phyloP scores from a whole-genome alignment of 2,113 vertebrate genomes.

The Vombatus ursinus region DNA sequence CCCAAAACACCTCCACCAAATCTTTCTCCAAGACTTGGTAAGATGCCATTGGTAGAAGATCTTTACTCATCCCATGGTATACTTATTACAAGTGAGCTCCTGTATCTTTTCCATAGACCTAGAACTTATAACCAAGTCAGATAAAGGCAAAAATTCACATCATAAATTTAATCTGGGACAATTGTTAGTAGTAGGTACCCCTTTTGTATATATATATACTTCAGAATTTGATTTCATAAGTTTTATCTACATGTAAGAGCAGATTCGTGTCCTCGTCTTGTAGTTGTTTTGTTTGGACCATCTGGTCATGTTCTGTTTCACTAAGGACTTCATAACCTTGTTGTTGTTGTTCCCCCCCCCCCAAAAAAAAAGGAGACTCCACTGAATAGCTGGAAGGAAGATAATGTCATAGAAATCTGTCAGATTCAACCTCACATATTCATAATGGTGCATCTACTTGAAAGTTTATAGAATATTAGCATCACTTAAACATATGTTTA shows the following conservation, averaged over 20 bases:
- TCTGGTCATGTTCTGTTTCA: conserved; percentile 55
- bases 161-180: not conserved
- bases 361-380: conserved; percentile 1
- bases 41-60: not conserved
- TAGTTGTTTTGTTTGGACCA: conserved; percentile 23
- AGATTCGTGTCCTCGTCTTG: not conserved
- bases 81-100: not conserved
- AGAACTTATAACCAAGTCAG: not conserved
- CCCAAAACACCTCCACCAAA: not conserved
- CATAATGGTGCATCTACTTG: not conserved
- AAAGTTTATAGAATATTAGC: not conserved
- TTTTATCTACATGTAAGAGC: not conserved
- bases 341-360: conserved; percentile 14
- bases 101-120: not conserved
- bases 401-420: not conserved
- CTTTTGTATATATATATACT: not conserved
- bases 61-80: not conserved
- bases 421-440: not conserved
- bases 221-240: conserved; percentile 40
- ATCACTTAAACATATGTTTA: not conserved
- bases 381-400: conserved; percentile 4
- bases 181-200: not conserved
- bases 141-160: conserved; percentile 27
- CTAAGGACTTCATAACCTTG: not conserved
- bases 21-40: not conserved